Percentiles rank a stretch among this genome's conserved stretches.
These are phyloP conservation scores for Brachylomia viminalis DNA, from an alignment of 2,888 invertebrate species.

Conservation along the genomic window DNA sequence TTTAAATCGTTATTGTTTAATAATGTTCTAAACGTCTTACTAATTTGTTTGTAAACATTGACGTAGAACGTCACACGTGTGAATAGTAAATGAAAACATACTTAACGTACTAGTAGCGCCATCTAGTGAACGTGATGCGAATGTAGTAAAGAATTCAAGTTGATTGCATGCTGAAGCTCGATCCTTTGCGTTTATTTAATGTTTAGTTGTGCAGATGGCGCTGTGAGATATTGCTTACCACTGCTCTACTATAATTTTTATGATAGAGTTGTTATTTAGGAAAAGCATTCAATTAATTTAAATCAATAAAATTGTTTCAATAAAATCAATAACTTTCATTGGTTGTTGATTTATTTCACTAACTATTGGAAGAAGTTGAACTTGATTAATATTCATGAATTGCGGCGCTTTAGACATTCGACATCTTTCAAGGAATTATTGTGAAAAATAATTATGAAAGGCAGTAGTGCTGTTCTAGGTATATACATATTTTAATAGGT, in stretches of 20 bases:
- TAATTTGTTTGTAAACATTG: conserved; percentile 67
- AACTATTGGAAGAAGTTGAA: neutral
- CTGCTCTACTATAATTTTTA: neutral
- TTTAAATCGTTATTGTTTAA: conserved; percentile 6
- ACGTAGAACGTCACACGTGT: conserved; percentile 51
- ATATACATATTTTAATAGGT: neutral
- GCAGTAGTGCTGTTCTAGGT: neutral
- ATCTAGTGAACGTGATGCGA: conserved; percentile 37
- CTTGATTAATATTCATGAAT: neutral
- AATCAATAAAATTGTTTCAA: neutral
- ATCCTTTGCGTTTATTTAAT: conserved; percentile 28
- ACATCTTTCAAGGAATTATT: neutral
- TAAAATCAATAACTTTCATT: too few relatives aligned
- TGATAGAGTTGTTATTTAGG: conserved; percentile 1
- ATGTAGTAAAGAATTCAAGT: conserved; percentile 11
- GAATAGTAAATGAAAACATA: conserved; percentile 18
- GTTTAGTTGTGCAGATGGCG: conserved; percentile 50
- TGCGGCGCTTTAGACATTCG: neutral
- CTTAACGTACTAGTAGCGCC: conserved; percentile 34
- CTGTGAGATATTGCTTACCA: neutral
- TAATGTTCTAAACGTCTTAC: conserved; percentile 26
- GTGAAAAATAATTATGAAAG: neutral
- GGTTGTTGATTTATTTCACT: neutral
- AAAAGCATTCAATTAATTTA: neutral
- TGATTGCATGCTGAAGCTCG: conserved; percentile 7